A percentile compares a stretch with the other conserved stretches of the same genome.
phyloP scores from a whole-genome alignment of 2,113 vertebrate genomes.

The Phyllopteryx taeniolatus region DNA sequence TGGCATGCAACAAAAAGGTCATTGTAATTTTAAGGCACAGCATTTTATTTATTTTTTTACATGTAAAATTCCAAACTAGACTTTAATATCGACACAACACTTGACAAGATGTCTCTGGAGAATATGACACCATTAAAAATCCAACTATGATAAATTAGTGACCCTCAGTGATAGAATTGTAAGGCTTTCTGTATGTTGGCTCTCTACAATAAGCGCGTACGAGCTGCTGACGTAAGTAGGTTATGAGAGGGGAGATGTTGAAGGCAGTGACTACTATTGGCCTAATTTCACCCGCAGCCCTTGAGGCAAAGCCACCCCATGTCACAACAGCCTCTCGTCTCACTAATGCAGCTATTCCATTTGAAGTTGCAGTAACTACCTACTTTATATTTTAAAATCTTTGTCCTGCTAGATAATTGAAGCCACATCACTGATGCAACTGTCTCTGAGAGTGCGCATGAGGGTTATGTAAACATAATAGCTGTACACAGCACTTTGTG shows the following conservation, averaged over 20 bases:
- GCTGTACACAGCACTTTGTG: constrained; percentile 6
- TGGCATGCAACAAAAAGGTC: constrained; percentile 15
- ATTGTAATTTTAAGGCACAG: constrained; percentile 2
- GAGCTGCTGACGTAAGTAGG: constrained; percentile 52
- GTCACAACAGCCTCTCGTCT: constrained; percentile 40
- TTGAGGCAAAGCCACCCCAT: constrained; percentile 49
- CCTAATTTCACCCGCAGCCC: constrained; percentile 62
- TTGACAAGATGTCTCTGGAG: background rate
- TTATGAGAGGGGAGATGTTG: constrained; percentile 53
- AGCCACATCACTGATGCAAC: background rate
- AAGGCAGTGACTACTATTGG: constrained; percentile 48
- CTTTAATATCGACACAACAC: background rate
- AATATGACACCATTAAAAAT: background rate
- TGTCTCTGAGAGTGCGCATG: background rate
- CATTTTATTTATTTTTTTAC: background rate
- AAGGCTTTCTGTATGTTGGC: background rate
- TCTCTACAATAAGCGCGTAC: background rate
- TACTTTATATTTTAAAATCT: background rate
- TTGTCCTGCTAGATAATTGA: background rate
- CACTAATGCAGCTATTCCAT: background rate
- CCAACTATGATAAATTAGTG: background rate
- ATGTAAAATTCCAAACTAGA: background rate
- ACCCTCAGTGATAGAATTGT: background rate
- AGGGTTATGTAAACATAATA: constrained; percentile 39
- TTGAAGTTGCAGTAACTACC: too few species aligned